Conservation (phyloP, 2,888 invertebrate genomes). For the Nezara viridula region DNA sequence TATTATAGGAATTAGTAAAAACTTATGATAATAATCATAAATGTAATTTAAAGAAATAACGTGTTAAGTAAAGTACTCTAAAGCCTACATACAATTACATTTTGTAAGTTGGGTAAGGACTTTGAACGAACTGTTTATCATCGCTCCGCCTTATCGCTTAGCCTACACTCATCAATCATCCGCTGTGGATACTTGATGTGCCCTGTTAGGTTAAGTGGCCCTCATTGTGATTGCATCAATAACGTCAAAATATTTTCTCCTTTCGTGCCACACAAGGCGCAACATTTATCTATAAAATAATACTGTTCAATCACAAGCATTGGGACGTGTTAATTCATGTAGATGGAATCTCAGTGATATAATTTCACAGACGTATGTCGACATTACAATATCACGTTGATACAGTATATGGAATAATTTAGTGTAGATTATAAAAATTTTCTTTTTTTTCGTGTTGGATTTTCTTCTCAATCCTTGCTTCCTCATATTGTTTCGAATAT, state of each 20-base stretch:
- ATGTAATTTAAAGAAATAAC: neutral
- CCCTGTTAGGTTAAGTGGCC: neutral
- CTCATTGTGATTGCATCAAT: neutral
- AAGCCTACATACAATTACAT: neutral
- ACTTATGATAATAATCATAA: neutral
- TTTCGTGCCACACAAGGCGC: neutral
- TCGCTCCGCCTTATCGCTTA: neutral
- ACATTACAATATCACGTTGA: too few relatives aligned
- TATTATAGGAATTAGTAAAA: too few relatives aligned
- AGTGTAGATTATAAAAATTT: too few relatives aligned
- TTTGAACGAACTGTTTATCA: neutral
- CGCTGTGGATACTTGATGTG: neutral
- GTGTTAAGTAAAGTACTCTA: neutral
- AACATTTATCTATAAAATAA: neutral
- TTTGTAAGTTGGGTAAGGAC: neutral
- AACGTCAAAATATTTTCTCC: neutral
- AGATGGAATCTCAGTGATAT: neutral
- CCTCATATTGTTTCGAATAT: too few relatives aligned
- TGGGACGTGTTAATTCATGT: neutral
- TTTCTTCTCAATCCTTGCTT: too few relatives aligned
- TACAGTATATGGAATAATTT: too few relatives aligned
- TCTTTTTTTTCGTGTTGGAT: too few relatives aligned
- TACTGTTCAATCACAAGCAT: neutral
- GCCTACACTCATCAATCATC: neutral
- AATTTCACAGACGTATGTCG: too few relatives aligned